Evolutionary conservation across 2,113 vertebrate genomes (phyloP).

Genomic region (Poeciliopsis turrubarensis): DNA sequence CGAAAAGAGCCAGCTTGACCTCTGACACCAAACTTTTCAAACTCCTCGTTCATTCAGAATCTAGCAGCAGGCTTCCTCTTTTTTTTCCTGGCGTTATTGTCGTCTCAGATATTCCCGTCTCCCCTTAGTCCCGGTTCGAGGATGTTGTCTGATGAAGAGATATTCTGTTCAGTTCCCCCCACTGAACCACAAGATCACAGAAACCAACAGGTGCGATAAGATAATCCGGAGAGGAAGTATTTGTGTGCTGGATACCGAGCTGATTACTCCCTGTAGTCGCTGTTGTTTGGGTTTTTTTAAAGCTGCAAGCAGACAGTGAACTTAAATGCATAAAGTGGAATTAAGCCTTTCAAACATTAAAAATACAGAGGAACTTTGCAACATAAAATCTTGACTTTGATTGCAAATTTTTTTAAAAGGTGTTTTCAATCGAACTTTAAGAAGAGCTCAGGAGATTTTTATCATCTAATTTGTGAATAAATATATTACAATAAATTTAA

Average conservation of each 20-base stretch:
- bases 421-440: no score
- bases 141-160: constrained; percentile 56
- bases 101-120: constrained; percentile 36
- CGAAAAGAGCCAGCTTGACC: constrained; percentile 72
- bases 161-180: constrained; percentile 18
- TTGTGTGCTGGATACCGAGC: constrained; percentile 21
- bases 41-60: constrained; percentile 66
- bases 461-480: background rate
- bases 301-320: background rate
- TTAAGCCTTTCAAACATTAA: background rate
- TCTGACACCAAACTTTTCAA: constrained; percentile 70
- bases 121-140: constrained; percentile 25
- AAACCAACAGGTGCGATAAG: constrained; percentile 45
- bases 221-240: constrained; percentile 54
- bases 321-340: background rate
- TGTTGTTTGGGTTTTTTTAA: background rate
- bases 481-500: background rate
- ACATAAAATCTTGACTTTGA: no score
- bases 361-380: no score
- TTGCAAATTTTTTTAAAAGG: no score
- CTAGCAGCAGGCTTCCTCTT: constrained; percentile 57
- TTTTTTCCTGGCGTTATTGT: constrained; percentile 56
- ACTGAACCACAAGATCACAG: background rate
- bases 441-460: no score
- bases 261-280: constrained; percentile 40